Percentiles rank a stretch among this genome's conserved stretches.
Evolutionary conservation across 1,140 invertebrate genomes (phyloP).

Genomic region (Drosophila lowei): DNA sequence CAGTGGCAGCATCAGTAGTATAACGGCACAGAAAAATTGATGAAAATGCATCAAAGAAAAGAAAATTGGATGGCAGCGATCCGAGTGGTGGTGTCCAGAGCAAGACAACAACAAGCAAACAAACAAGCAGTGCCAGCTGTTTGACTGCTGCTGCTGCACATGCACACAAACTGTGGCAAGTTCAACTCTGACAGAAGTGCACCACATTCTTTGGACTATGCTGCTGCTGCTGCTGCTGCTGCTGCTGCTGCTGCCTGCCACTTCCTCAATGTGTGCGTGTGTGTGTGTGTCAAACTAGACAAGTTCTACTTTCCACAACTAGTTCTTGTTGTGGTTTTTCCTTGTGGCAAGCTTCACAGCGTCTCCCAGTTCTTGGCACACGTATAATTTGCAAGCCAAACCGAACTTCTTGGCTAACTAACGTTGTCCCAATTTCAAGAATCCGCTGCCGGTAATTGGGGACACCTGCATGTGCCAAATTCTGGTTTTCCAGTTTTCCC

Average conservation of each 20-base stretch:
- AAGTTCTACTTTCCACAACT: conserved; percentile 75
- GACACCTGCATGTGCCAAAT: conserved; percentile 79
- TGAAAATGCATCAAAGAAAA: conserved; percentile 29
- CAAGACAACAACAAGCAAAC: conserved; percentile 42
- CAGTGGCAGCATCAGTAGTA: conserved; percentile 17
- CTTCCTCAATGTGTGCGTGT: conserved; percentile 37
- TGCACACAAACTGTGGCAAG: conserved; percentile 48
- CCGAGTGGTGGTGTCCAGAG: not conserved
- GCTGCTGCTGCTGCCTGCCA: not conserved
- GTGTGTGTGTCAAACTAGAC: conserved; percentile 51
- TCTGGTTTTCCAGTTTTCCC: conserved; percentile 55
- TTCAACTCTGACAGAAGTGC: conserved; percentile 48
- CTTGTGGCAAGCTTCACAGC: not conserved
- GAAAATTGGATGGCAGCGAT: too few species aligned
- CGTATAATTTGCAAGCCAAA: conserved; percentile 69
- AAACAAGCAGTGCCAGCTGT: conserved; percentile 54
- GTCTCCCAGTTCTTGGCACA: conserved; percentile 15
- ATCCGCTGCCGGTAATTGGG: conserved; percentile 64
- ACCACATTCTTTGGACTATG: conserved; percentile 36
- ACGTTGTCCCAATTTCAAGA: conserved; percentile 69
- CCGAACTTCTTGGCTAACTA: conserved; percentile 48
- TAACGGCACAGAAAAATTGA: conserved; percentile 53
- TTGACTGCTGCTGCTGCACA: conserved; percentile 33
- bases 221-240: not conserved
- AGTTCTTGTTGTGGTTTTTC: conserved; percentile 54